Evolutionary conservation across 2,113 vertebrate genomes (phyloP).

Genomic region (Hippocampus zosterae): DNA sequence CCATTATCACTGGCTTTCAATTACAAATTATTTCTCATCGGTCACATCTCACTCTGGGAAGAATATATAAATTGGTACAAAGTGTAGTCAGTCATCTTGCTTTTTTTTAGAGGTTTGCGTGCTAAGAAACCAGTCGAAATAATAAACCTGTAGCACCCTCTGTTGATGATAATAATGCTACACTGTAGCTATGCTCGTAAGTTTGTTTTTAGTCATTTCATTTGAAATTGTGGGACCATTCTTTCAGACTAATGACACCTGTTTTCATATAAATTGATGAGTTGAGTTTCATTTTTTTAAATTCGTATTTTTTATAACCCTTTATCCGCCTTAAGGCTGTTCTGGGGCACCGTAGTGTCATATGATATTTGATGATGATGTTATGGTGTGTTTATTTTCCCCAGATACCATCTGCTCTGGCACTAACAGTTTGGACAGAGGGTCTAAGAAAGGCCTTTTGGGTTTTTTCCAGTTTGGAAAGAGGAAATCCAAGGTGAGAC

Average conservation of each 20-base stretch:
- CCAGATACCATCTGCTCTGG: slow-evolving; percentile 75
- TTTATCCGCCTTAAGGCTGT: background rate
- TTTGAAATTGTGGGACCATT: background rate
- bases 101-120: background rate
- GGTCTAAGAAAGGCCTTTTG: slow-evolving; percentile 82
- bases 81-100: background rate
- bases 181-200: background rate
- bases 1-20: background rate
- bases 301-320: too few relatives aligned
- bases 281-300: too few relatives aligned
- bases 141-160: slow-evolving; percentile 44
- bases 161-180: slow-evolving; percentile 44
- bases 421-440: slow-evolving; percentile 67
- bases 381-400: slow-evolving; percentile 21
- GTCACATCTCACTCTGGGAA: background rate
- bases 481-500: slow-evolving; percentile 81
- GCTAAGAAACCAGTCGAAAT: slow-evolving; percentile 6
- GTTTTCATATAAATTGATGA: background rate
- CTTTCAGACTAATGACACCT: background rate
- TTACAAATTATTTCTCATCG: background rate
- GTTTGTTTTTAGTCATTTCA: background rate
- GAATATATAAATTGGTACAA: background rate
- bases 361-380: background rate
- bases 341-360: background rate
- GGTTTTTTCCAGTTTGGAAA: slow-evolving; percentile 82